A percentile compares a stretch with the other conserved stretches of the same genome.
phyloP scores from a whole-genome alignment of 2,113 vertebrate species.

The Epinephelus lanceolatus region DNA sequence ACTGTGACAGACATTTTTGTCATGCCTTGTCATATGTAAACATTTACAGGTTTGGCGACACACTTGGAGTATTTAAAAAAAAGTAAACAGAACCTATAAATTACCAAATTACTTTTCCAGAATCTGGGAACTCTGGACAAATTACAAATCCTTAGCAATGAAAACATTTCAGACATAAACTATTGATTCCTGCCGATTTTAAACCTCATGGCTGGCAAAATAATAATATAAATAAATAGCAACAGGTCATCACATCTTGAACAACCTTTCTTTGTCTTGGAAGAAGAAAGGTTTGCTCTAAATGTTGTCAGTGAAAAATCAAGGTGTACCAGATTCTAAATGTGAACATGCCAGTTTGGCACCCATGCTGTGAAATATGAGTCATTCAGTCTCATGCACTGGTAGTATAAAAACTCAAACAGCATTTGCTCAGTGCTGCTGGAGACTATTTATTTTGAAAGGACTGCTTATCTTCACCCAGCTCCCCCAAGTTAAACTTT shows the following conservation, averaged over 20 bases:
- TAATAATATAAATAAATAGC: background rate
- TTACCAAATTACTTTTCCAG: background rate
- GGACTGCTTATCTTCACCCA: background rate
- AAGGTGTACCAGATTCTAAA: background rate
- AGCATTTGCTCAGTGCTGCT: background rate
- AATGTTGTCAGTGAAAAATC: too few relatives aligned
- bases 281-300: too few relatives aligned
- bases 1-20: too few relatives aligned
- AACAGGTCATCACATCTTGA: background rate
- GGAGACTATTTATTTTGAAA: conserved; percentile 42
- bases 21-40: too few relatives aligned
- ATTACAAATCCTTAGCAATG: background rate
- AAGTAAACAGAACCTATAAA: background rate
- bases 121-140: background rate
- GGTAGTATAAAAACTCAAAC: conserved; percentile 15
- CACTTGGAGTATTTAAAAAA: too few relatives aligned
- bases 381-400: background rate
- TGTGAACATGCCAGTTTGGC: background rate
- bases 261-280: too few relatives aligned
- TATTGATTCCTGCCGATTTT: background rate
- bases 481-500: conserved; percentile 56
- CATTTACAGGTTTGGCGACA: too few relatives aligned
- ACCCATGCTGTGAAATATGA: background rate
- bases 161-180: background rate
- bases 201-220: background rate